Base-by-base conservation (phyloP, 1,140 invertebrate species). In the Lordiphosa collinella region DNA sequence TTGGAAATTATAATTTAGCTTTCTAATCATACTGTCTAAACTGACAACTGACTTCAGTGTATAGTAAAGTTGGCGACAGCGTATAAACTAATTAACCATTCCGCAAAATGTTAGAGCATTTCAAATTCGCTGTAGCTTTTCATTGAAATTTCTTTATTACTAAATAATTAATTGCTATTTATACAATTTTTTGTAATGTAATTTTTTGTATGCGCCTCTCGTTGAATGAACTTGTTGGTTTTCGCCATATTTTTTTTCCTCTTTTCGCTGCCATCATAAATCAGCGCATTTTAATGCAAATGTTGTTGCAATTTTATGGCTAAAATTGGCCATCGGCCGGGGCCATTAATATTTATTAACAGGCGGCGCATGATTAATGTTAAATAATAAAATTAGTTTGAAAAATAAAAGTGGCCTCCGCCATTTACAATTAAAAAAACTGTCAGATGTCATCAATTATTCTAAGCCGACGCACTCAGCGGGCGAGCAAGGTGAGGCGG, bases 291-390 rank as follows among this genome's bases (percentile, higher is more conserved):
- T 80, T 75, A 70, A 75, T 82, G 70, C 75, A 70, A 66, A 76
- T 82, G 44, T 70, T 80, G 76, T 59, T 69, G 58, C 58, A 75
- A 75, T 82, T 84, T 76, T 75, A 84, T 84, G 67, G 55, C 71
- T 64, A 67, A 84, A 76, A 84, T 82, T 84, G 63, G 67, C 78
- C 67, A 71, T 72, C 63, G 55, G 60, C 38, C 40, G 51, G 46
- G 40, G 44, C 49, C 44, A 82, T 82, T 82, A 82, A 82, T 82
- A 84, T 82, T 82, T 82, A 80, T 80, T 80, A 80, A 80, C 76
- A 80, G 51, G 62, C 66, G 76, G 76, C 59, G 62, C 71, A 82
- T 80, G 71, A 80, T 80, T 76, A 76, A 80, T 82, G 76, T 55
- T 44, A 36, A 43, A 67, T 82, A 82, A 82, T 82, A 52, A 82